These are phyloP conservation scores for Amazona finschi DNA, from an alignment of 2,797 vertebrate species.

Conservation along the genomic window DNA sequence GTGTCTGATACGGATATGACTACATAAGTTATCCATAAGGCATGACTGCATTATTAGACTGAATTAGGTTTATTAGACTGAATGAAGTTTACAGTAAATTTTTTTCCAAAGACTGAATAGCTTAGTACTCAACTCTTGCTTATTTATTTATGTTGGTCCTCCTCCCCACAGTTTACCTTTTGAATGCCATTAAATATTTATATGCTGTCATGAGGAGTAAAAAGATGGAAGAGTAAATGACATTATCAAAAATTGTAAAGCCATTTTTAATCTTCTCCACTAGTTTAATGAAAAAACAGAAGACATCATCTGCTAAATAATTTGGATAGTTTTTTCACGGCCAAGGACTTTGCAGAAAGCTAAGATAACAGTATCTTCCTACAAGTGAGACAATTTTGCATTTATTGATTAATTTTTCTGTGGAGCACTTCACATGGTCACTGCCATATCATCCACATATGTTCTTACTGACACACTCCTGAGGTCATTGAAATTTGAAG, in stretches of 20 bases:
- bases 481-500: not conserved
- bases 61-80: not conserved
- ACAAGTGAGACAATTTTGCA: not conserved
- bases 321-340: not conserved
- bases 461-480: not conserved
- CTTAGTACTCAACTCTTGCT: not conserved
- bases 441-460: not conserved
- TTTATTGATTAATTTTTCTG: not conserved
- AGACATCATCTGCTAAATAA: not conserved
- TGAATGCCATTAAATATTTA: constrained; percentile 12
- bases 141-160: not conserved
- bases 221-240: not conserved
- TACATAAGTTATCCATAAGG: not conserved
- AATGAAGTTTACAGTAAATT: not conserved
- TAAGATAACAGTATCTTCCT: not conserved
- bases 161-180: not conserved
- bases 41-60: not conserved
- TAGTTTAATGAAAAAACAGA: not conserved
- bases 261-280: not conserved
- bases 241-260: not conserved
- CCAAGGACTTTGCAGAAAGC: not conserved
- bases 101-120: not conserved
- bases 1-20: not conserved
- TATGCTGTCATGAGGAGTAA: not conserved
- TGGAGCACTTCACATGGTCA: not conserved